phyloP scores from a whole-genome alignment of 2,797 vertebrate species.

The Atherinosoma microstoma region DNA sequence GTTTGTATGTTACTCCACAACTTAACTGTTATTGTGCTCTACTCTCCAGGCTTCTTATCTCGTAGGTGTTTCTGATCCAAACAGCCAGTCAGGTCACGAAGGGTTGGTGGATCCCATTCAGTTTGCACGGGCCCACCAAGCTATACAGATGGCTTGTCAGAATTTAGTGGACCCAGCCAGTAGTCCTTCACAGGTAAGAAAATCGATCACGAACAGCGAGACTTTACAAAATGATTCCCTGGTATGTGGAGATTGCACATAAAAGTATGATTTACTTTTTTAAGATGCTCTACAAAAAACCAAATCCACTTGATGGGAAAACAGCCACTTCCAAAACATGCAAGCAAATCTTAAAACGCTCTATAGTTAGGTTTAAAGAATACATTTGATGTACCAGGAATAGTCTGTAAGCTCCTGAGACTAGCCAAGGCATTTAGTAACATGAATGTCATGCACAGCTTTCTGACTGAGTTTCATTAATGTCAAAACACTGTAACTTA shows the following conservation, averaged over 20 bases:
- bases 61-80: constrained; percentile 97
- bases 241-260: constrained; percentile 2
- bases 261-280: background rate
- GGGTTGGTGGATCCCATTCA: constrained; percentile 99
- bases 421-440: background rate
- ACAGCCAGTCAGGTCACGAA: constrained; percentile 97
- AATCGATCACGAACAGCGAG: constrained; percentile 4
- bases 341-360: background rate
- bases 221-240: background rate
- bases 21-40: constrained; percentile 27
- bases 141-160: constrained; percentile 99
- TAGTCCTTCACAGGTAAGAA: constrained; percentile 94
- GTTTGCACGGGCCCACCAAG: constrained; percentile 96
- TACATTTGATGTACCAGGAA: background rate
- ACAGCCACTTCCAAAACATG: background rate
- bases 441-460: background rate
- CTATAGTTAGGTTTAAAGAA: background rate
- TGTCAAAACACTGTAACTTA: background rate
- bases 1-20: background rate
- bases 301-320: background rate
- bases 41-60: constrained; percentile 91
- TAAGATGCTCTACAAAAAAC: too few relatives aligned
- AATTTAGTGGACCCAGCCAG: constrained; percentile 96
- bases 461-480: background rate
- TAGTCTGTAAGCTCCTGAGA: background rate